Conservation (phyloP, 1,140 invertebrate species). For the Macrocentrus cingulum region DNA sequence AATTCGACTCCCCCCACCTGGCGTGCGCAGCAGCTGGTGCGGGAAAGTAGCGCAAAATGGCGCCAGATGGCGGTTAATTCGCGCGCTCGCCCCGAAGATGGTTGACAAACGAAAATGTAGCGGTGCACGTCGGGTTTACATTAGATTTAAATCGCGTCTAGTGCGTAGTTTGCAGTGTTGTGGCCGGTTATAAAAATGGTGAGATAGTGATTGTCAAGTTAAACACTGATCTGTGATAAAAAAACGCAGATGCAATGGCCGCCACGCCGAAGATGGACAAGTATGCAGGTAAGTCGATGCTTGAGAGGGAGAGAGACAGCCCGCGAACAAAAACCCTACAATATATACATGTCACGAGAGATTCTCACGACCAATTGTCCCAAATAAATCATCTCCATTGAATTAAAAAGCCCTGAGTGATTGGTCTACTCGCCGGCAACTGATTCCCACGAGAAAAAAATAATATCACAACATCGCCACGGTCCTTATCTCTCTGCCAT, state of each 20-base stretch:
- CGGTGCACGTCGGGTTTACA: conserved; percentile 54
- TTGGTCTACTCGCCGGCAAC: too few relatives aligned
- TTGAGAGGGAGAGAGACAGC: conserved; percentile 17
- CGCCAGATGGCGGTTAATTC: conserved; percentile 33
- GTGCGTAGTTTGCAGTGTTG: conserved; percentile 44
- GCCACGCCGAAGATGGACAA: conserved; percentile 55
- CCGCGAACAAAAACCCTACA: not conserved
- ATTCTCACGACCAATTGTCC: too few relatives aligned
- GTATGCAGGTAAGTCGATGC: conserved; percentile 46
- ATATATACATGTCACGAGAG: not conserved
- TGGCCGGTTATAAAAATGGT: conserved; percentile 45
- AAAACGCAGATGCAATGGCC: conserved; percentile 41
- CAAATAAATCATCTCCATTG: too few relatives aligned
- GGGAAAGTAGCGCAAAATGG: not conserved
- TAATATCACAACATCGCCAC: too few relatives aligned
- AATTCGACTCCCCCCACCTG: too few relatives aligned
- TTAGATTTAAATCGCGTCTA: conserved; percentile 51
- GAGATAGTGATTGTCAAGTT: conserved; percentile 39
- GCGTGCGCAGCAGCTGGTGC: too few relatives aligned
- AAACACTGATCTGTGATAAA: conserved; percentile 16
- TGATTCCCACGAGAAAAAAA: too few relatives aligned
- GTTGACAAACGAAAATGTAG: conserved; percentile 57
- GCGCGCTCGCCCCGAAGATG: conserved; percentile 43
- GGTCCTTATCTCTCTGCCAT: too few relatives aligned
- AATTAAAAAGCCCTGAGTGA: too few relatives aligned